phyloP scores from a whole-genome alignment of 2,113 vertebrate genomes.

The Notarius quadriscutis region DNA sequence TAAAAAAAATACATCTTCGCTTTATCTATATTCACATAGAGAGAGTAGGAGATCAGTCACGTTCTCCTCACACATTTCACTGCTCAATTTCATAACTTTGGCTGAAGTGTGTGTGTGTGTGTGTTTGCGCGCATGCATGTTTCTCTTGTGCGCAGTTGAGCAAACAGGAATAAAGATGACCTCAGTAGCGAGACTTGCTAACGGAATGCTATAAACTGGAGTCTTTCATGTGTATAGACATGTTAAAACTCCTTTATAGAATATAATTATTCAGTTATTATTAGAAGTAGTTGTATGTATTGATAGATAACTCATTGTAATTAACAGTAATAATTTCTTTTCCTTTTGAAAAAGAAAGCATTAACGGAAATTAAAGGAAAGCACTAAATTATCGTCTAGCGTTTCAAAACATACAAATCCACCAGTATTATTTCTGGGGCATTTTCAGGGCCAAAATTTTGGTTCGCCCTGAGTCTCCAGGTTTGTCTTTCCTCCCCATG shows the following conservation, averaged over 20 bases:
- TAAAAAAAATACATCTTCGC: conserved; percentile 10
- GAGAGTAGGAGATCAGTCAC: conserved; percentile 21
- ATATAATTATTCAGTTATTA: neutral
- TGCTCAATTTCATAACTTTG: conserved; percentile 18
- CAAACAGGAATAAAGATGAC: conserved; percentile 61
- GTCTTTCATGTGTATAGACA: conserved; percentile 21
- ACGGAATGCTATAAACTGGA: conserved; percentile 48
- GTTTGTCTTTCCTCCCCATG: neutral
- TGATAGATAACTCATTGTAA: neutral
- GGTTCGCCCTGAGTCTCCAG: neutral
- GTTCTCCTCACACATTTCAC: neutral
- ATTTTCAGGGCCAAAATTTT: neutral
- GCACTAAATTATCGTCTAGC: neutral
- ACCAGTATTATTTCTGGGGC: neutral
- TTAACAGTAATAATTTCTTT: neutral
- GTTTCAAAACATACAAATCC: conserved; percentile 11
- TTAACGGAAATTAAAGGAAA: neutral
- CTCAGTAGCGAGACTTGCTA: conserved; percentile 59
- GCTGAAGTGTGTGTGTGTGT: conserved; percentile 2
- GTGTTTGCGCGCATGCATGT: conserved; percentile 1
- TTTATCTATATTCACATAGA: conserved; percentile 24
- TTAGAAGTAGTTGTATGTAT: neutral
- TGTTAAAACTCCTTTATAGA: neutral
- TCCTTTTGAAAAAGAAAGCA: neutral
- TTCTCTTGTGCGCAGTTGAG: neutral